Evolutionary conservation across 2,888 invertebrate genomes (phyloP).

Genomic region (Microplitis deprimator): DNA sequence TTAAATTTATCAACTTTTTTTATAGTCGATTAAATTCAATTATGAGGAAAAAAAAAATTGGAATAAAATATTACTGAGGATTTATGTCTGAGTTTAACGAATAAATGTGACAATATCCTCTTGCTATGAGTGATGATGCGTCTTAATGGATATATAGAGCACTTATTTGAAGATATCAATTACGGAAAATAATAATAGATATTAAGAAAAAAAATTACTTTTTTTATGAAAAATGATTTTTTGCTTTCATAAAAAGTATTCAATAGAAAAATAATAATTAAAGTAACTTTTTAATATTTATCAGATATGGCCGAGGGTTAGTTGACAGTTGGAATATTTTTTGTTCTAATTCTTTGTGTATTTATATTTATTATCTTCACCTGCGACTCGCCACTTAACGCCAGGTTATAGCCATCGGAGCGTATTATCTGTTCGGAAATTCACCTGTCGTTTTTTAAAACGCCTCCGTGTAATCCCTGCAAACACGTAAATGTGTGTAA

Average conservation of each 20-base stretch:
- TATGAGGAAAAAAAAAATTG: conserved; percentile 19
- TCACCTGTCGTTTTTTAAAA: conserved; percentile 36
- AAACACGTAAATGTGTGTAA: conserved; percentile 24
- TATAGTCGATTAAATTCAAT: conserved; percentile 6
- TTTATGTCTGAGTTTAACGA: neutral
- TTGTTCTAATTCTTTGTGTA: neutral
- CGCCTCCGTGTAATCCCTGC: conserved; percentile 37
- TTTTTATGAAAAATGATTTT: neutral
- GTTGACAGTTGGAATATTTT: neutral
- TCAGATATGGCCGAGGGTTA: neutral
- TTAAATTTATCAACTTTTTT: neutral
- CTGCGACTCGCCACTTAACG: conserved; percentile 40
- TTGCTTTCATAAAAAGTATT: neutral
- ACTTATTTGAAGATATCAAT: neutral
- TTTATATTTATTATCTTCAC: conserved; percentile 26
- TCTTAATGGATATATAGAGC: neutral
- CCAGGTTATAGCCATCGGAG: conserved; percentile 31
- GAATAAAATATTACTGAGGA: conserved; percentile 10
- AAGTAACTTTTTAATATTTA: neutral
- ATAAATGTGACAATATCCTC: neutral
- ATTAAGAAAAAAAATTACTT: neutral
- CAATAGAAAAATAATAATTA: too few species aligned
- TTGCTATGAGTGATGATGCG: neutral
- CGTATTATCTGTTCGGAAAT: conserved; percentile 32
- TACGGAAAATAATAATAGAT: neutral